These are phyloP conservation scores for Okamejei kenojei DNA, from an alignment of 2,797 vertebrate species.

Conservation along the genomic window DNA sequence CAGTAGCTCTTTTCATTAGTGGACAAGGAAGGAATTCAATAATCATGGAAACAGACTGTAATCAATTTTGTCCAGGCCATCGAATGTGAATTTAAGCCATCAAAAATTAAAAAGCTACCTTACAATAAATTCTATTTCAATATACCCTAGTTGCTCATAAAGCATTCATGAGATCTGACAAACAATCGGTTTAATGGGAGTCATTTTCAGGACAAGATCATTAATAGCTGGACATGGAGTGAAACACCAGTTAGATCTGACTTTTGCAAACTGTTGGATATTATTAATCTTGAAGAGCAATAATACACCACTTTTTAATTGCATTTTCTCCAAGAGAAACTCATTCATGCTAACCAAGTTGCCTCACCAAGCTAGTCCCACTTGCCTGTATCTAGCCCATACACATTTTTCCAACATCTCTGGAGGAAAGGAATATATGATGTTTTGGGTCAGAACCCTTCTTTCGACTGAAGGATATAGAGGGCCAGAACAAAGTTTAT, in stretches of 20 bases:
- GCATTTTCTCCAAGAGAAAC: neutral
- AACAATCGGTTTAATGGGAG: neutral
- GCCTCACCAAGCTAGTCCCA: neutral
- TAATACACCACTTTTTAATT: neutral
- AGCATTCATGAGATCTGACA: slow-evolving; percentile 28
- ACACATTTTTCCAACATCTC: too few relatives aligned
- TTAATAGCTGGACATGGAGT: neutral
- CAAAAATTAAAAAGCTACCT: slow-evolving; percentile 36
- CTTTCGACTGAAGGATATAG: too few relatives aligned
- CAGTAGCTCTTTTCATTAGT: slow-evolving; percentile 35
- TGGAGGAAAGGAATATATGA: too few relatives aligned
- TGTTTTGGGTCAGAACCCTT: too few relatives aligned
- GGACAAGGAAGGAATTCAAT: neutral
- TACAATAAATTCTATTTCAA: slow-evolving; percentile 29
- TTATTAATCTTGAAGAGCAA: neutral
- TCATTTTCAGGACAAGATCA: neutral
- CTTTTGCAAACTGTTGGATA: neutral
- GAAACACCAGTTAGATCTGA: neutral
- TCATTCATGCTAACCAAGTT: too few relatives aligned
- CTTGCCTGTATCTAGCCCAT: neutral
- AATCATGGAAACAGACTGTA: neutral
- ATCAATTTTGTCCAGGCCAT: slow-evolving; percentile 20
- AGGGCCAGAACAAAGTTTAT: too few relatives aligned
- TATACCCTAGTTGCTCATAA: slow-evolving; percentile 3
- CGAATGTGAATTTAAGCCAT: neutral